Evolutionary conservation across 2,888 invertebrate genomes (phyloP).

Genomic region (Luperina nickerlii): DNA sequence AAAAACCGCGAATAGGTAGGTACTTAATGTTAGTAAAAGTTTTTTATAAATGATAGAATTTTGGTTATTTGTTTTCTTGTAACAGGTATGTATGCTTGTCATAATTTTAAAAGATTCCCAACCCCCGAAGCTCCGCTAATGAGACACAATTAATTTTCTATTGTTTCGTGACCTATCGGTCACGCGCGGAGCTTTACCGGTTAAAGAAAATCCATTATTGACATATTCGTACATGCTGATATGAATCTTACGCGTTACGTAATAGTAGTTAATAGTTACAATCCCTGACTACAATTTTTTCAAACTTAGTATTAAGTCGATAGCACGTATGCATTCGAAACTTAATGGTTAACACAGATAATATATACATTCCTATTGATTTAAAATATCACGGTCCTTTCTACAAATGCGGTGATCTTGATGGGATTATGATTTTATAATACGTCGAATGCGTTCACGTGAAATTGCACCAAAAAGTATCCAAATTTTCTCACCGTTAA

Average conservation of each 20-base stretch:
- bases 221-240: not conserved
- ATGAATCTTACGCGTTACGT: not conserved
- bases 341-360: not conserved
- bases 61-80: too few relatives aligned
- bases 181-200: too few relatives aligned
- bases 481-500: conserved; percentile 22
- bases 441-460: not conserved
- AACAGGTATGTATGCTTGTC: not conserved
- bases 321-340: not conserved
- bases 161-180: too few relatives aligned
- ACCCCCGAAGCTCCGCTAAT: too few relatives aligned
- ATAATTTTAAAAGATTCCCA: too few relatives aligned
- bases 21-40: too few relatives aligned
- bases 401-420: not conserved
- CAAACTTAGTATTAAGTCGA: too few relatives aligned
- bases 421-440: not conserved
- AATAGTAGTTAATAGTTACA: too few relatives aligned
- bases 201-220: not conserved
- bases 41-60: too few relatives aligned
- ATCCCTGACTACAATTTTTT: too few relatives aligned
- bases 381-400: not conserved
- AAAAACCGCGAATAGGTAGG: too few relatives aligned
- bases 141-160: too few relatives aligned
- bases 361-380: not conserved
- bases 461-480: not conserved